Conservation (phyloP, 2,888 invertebrate species). For the Cheilosia vernalis region DNA sequence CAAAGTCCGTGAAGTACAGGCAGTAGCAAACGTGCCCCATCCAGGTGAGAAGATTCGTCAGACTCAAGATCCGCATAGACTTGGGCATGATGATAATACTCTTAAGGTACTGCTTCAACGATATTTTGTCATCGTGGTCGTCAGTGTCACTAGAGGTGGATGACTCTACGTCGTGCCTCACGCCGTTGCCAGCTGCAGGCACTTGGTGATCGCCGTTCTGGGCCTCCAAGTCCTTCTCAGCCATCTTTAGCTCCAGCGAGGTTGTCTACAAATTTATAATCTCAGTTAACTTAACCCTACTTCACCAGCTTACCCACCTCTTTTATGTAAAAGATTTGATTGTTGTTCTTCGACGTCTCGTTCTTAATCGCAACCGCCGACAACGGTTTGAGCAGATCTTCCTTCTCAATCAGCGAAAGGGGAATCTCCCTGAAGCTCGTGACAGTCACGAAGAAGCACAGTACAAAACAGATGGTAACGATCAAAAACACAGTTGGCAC, state of each 20-base stretch:
- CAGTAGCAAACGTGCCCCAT: conserved; percentile 88
- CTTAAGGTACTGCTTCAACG: conserved; percentile 82
- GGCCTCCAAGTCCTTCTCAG: conserved; percentile 65
- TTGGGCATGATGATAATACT: conserved; percentile 86
- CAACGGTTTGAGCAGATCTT: conserved; percentile 81
- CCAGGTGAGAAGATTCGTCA: conserved; percentile 87
- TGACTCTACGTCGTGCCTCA: conserved; percentile 23
- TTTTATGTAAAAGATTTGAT: conserved; percentile 80
- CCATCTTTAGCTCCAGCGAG: conserved; percentile 78
- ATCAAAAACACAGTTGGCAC: conserved; percentile 85
- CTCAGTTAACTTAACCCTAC: neutral
- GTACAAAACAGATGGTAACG: conserved; percentile 85
- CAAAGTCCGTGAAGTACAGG: conserved; percentile 88
- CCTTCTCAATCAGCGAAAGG: conserved; percentile 81
- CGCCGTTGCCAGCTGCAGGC: neutral
- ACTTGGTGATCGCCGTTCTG: neutral
- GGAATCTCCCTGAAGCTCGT: conserved; percentile 86
- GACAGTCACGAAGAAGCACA: conserved; percentile 85
- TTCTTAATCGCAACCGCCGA: conserved; percentile 80
- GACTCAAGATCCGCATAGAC: conserved; percentile 85
- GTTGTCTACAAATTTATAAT: conserved; percentile 76
- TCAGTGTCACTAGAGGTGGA: conserved; percentile 43
- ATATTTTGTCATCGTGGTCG: conserved; percentile 77
- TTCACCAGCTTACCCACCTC: conserved; percentile 76
- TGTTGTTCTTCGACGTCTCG: conserved; percentile 80